These are phyloP conservation scores for Dryococelus australis DNA, from an alignment of 2,888 invertebrate species.

Conservation along the genomic window DNA sequence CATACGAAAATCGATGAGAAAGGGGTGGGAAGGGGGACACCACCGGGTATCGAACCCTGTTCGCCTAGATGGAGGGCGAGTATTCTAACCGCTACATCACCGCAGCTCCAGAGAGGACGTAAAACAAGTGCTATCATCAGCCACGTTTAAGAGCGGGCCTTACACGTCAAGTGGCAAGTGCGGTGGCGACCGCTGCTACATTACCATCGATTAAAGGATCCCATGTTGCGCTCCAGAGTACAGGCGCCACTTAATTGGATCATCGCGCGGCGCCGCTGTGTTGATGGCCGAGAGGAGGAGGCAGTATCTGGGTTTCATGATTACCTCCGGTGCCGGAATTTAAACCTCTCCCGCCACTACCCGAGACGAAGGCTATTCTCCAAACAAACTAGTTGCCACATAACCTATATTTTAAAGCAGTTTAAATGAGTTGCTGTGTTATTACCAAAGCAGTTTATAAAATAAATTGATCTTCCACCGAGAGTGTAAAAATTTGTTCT, in stretches of 20 bases:
- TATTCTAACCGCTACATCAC: too few species aligned
- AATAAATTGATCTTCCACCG: too few species aligned
- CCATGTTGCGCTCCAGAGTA: background rate
- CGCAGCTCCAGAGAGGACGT: too few species aligned
- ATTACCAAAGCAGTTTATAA: too few species aligned
- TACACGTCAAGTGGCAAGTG: too few species aligned
- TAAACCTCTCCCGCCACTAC: background rate
- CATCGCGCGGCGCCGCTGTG: background rate
- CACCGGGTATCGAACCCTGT: too few species aligned
- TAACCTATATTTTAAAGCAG: background rate
- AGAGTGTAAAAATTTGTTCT: too few species aligned
- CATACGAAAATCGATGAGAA: too few species aligned
- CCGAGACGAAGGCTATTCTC: background rate
- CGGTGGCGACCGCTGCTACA: background rate
- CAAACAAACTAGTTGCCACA: background rate
- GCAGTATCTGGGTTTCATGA: background rate
- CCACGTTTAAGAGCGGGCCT: too few species aligned
- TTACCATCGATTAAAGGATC: constrained; percentile 4
- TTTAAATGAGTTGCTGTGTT: background rate
- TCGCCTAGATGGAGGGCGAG: too few species aligned
- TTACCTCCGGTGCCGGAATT: background rate
- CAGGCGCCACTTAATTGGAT: background rate
- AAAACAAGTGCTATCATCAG: too few species aligned
- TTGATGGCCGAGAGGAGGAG: background rate
- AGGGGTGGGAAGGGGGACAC: too few species aligned